Evolutionary conservation across 2,113 vertebrate genomes (phyloP).

Genomic region (Oriolus oriolus): DNA sequence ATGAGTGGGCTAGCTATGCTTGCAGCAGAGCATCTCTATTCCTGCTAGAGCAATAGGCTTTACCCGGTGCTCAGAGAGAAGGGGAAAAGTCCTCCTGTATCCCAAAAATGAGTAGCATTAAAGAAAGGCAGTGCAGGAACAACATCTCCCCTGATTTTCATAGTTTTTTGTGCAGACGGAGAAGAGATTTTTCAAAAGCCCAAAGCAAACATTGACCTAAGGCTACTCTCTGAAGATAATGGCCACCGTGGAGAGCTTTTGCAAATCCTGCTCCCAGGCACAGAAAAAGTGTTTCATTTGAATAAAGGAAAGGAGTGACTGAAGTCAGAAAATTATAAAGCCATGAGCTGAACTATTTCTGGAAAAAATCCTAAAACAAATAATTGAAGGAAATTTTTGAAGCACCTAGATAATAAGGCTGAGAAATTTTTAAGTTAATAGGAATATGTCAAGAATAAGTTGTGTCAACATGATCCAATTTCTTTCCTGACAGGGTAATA

Average conservation of each 20-base stretch:
- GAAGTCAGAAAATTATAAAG: neutral
- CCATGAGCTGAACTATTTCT: neutral
- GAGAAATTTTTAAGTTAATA: neutral
- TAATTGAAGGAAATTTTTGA: neutral
- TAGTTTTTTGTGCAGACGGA: neutral
- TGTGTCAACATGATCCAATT: neutral
- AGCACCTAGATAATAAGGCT: neutral
- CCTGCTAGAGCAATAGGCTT: neutral
- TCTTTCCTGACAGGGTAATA: conserved; percentile 12
- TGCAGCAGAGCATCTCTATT: neutral
- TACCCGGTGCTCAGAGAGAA: neutral
- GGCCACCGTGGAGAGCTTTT: neutral
- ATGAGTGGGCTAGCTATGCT: neutral
- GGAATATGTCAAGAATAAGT: conserved; percentile 3
- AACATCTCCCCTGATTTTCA: neutral
- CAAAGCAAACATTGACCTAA: neutral
- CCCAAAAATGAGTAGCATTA: neutral
- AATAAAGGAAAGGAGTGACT: neutral
- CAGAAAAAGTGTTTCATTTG: neutral
- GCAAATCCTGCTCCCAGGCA: neutral
- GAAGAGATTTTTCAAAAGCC: neutral
- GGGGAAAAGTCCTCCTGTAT: neutral
- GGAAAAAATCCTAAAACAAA: neutral
- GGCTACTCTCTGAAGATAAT: neutral
- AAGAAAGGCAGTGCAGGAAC: neutral